These are phyloP conservation scores for Cotesia chilonis DNA, from an alignment of 1,140 invertebrate species.

Conservation along the genomic window DNA sequence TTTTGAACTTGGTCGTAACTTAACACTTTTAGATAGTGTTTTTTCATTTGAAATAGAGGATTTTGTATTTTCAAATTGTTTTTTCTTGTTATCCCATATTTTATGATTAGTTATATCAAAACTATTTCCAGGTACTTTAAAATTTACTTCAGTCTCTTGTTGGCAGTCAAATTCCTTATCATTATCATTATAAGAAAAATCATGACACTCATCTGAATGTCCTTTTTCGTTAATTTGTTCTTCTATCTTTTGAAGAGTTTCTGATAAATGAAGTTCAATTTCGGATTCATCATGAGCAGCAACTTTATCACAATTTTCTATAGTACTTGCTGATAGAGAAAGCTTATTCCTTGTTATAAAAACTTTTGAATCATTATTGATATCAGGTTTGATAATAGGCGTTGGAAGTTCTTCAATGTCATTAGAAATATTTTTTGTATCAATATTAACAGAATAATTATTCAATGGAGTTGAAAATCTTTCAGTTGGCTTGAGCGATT, in stretches of 20 bases:
- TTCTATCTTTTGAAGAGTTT: too few relatives aligned
- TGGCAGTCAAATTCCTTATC: too few relatives aligned
- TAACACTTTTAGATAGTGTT: neutral
- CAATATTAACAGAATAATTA: slow-evolving; percentile 11
- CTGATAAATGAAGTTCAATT: neutral
- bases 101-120: too few relatives aligned
- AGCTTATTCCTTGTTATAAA: slow-evolving; percentile 22
- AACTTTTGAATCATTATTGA: slow-evolving; percentile 10
- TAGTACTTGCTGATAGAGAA: slow-evolving; percentile 2
- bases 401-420: neutral
- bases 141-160: too few relatives aligned
- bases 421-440: neutral
- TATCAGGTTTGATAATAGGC: neutral
- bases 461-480: slow-evolving; percentile 39
- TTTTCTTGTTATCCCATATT: too few relatives aligned
- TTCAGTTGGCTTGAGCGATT: slow-evolving; percentile 3
- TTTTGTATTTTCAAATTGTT: too few relatives aligned
- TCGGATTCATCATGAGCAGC: neutral
- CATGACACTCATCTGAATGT: too few relatives aligned
- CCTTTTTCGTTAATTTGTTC: too few relatives aligned
- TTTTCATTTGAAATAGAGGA: neutral
- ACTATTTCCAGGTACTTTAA: too few relatives aligned
- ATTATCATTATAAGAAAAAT: too few relatives aligned
- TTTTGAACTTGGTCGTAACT: neutral
- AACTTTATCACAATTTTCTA: slow-evolving; percentile 4